A percentile compares a stretch with the other conserved stretches of the same genome.
phyloP scores from a whole-genome alignment of 2,797 vertebrate species.

The Eulemur rubriventer region DNA sequence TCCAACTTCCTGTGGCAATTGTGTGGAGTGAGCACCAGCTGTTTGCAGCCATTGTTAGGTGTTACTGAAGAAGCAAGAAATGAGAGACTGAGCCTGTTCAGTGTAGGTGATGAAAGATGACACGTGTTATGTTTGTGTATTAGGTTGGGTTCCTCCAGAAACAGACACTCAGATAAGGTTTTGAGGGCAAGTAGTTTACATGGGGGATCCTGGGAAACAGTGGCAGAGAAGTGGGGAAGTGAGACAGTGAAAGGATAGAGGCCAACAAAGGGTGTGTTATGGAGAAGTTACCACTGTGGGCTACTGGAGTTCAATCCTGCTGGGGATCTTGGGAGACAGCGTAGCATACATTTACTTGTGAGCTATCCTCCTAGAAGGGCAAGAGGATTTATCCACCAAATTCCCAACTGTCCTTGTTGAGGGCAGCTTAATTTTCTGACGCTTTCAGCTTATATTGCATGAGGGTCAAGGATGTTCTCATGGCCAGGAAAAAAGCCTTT shows the following conservation, averaged over 20 bases:
- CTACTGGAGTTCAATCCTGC: neutral
- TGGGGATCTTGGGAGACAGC: neutral
- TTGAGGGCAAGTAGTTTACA: neutral
- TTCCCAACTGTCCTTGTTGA: neutral
- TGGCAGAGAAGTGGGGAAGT: neutral
- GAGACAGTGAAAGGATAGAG: neutral
- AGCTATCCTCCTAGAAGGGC: neutral
- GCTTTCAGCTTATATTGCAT: neutral
- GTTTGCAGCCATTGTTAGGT: neutral
- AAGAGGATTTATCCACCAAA: neutral
- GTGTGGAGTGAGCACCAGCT: neutral
- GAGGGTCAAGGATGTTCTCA: neutral
- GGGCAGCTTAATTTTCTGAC: neutral
- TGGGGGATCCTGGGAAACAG: neutral
- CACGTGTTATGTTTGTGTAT: neutral
- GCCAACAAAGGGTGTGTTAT: neutral
- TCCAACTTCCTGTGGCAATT: neutral
- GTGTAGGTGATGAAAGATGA: neutral
- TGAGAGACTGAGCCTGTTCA: neutral
- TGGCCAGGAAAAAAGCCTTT: neutral
- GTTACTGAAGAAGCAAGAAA: neutral
- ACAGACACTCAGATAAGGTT: neutral
- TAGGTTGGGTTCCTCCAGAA: neutral
- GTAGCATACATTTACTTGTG: rapidly evolving
- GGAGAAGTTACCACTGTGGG: neutral